Conservation (phyloP, 2,888 invertebrate genomes). For the Lypha dubia region DNA sequence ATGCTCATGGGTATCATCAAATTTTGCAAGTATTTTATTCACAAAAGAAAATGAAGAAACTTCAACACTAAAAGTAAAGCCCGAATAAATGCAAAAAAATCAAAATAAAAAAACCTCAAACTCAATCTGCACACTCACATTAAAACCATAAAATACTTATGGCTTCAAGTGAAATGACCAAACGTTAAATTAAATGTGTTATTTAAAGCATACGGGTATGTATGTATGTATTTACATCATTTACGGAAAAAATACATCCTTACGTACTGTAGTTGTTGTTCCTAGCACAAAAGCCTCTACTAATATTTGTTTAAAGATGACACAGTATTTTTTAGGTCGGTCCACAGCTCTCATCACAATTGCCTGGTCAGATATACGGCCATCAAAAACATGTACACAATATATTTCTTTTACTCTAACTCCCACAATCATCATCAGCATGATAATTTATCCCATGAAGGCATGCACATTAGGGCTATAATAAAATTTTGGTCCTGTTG, state of each 20-base stretch:
- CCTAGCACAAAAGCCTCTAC: no score
- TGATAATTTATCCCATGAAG: conserved; percentile 3
- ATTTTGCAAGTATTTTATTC: conserved; percentile 60
- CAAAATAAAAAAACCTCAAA: conserved; percentile 15
- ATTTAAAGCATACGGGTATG: neutral
- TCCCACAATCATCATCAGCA: conserved; percentile 15
- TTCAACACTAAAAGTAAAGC: conserved; percentile 14
- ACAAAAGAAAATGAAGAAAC: neutral
- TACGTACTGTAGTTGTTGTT: conserved; percentile 4
- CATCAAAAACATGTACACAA: conserved; percentile 25
- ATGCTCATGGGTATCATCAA: conserved; percentile 78
- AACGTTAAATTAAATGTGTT: neutral
- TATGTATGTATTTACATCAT: neutral
- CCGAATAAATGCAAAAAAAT: conserved; percentile 12
- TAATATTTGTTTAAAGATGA: neutral
- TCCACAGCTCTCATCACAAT: neutral
- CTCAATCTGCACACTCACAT: conserved; percentile 5
- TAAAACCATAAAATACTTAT: conserved; percentile 37
- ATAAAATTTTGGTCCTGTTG: no score
- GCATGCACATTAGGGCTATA: no score
- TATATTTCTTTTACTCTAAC: conserved; percentile 19
- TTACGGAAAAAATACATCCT: neutral
- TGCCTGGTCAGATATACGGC: conserved; percentile 33
- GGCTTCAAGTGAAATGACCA: conserved; percentile 15
- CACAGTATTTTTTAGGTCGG: conserved; percentile 8